phyloP scores from a whole-genome alignment of 1,140 invertebrate species.

The Lordiphosa collinella region DNA sequence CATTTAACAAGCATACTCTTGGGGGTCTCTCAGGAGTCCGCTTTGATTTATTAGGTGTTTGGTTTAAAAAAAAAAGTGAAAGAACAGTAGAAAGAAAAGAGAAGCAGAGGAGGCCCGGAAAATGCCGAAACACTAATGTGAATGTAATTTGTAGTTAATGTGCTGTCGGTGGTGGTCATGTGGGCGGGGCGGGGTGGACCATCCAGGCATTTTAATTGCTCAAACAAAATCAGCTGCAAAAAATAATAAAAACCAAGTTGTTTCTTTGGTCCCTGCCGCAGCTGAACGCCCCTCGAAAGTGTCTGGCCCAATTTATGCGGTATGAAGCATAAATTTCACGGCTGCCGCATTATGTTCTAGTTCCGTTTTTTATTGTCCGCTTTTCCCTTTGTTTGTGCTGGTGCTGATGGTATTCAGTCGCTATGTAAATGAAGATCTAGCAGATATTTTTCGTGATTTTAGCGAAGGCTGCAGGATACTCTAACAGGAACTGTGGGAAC shows the following conservation, averaged over 20 bases:
- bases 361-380: constrained; percentile 2
- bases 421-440: background rate
- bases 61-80: constrained; percentile 45
- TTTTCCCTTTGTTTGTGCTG: constrained; percentile 2
- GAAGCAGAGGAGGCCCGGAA: constrained; percentile 28
- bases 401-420: background rate
- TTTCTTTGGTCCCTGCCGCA: background rate
- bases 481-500: background rate
- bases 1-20: constrained; percentile 74
- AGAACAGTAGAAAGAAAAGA: constrained; percentile 18
- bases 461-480: background rate
- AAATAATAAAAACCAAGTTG: constrained; percentile 3
- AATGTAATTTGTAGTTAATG: constrained; percentile 77
- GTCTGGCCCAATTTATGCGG: constrained; percentile 26
- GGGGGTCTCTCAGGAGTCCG: constrained; percentile 59
- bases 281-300: constrained; percentile 23
- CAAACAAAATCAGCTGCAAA: constrained; percentile 38
- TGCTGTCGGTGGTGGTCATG: constrained; percentile 49
- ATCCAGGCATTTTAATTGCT: constrained; percentile 58
- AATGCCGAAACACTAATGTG: constrained; percentile 73
- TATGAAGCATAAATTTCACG: constrained; percentile 18
- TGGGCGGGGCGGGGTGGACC: constrained; percentile 18
- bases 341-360: constrained; percentile 9
- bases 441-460: background rate
- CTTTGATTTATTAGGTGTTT: constrained; percentile 76